These are phyloP conservation scores for Orientallactaga bullata DNA, from an alignment of 2,113 vertebrate species.

Conservation along the genomic window DNA sequence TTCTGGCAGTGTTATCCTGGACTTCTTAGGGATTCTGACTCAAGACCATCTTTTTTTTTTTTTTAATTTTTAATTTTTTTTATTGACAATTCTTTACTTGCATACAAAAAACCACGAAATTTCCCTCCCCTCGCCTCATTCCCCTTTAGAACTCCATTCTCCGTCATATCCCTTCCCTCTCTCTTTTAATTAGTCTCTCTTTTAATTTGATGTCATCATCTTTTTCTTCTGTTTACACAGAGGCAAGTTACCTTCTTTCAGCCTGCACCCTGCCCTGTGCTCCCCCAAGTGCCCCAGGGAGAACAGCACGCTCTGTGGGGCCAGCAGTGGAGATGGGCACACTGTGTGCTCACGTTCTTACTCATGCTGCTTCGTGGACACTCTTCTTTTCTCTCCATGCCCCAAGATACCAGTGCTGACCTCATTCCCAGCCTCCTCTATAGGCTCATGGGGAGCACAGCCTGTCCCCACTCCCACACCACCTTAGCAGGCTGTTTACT, in stretches of 20 bases:
- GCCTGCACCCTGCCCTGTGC: neutral
- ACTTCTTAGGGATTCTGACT: neutral
- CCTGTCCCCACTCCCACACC: neutral
- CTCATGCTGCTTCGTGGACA: neutral
- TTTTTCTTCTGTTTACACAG: neutral
- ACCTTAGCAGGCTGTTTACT: neutral
- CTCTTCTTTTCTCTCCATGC: neutral
- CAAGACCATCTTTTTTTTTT: neutral
- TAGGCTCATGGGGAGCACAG: neutral
- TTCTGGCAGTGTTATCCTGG: neutral
- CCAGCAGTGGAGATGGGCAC: no score
- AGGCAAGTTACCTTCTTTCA: neutral
- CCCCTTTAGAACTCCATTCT: no score
- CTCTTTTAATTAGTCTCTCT: no score
- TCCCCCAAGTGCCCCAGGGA: neutral
- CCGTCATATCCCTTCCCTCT: no score
- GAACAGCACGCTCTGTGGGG: neutral
- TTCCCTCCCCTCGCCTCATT: no score
- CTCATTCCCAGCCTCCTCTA: neutral
- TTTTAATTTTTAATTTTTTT: no score
- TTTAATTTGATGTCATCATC: no score
- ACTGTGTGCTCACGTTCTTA: neutral
- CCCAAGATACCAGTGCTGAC: neutral
- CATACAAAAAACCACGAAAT: no score
- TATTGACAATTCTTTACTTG: no score